Base-by-base conservation (phyloP, 1,140 invertebrate species). In the Drosophila prosaltans region DNA sequence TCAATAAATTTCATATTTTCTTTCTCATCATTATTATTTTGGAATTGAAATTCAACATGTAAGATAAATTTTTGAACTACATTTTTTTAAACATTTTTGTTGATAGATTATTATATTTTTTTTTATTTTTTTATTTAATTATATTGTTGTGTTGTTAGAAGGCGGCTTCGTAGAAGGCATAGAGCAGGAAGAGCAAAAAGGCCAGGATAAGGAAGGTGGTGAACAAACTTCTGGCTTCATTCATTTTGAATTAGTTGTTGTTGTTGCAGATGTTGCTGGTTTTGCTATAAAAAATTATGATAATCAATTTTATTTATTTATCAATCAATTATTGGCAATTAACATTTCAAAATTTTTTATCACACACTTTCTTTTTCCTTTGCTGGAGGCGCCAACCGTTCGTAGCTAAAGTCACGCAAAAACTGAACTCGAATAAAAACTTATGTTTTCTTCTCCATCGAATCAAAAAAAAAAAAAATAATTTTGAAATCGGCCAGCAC, bases 131-230 rank as follows among this genome's bases (percentile, higher is more conserved):
- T 90, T 66, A 65, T 62, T 73, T 60, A 67, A 40, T 64, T 67
- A 54, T 64, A 24, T 28, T 61, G 32, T 4, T 43, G 63, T 71
- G 62, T 65, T 24, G 64, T 81, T 84, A 91, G 78, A 91, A 91
- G 60, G 81, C 85, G 64, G 85, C 82, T 84, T 91, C 91, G 77
- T 92, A 92, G 83, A 92, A 90, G 73, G 86, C 81, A 57, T 82
- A 92, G 73, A 92, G 78, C 70, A 91, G 68, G 57, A 81, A 80
- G 62, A 92, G 80, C 73, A 92, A 66, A 32, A 91, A 80, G 69
- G 80, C 90, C 78, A 92, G 71, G 68, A 92, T 92, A 16, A 89
- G 39, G 78, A 92, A 92, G 76, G 90, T 92, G 86, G 91, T 92
- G 77, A 92, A 76, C 77, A 92, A 77, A 80, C 91, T 92, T 66